Evolutionary conservation across 2,888 invertebrate genomes (phyloP).

Genomic region (Chesias legatella): DNA sequence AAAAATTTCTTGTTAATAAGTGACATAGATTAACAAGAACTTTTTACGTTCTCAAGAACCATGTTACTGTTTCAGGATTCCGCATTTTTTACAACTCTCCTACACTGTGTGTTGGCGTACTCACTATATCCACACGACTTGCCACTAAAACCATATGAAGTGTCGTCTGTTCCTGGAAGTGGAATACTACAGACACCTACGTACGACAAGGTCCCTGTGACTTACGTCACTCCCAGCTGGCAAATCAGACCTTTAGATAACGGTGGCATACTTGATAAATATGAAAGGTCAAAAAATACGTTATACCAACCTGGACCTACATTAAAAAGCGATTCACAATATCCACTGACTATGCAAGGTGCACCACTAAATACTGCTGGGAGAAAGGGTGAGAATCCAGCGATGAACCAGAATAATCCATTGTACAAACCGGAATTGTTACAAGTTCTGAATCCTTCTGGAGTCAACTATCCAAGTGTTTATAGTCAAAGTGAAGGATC

Average conservation of each 20-base stretch:
- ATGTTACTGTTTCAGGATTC: constrained; percentile 8
- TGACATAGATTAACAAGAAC: too few relatives aligned
- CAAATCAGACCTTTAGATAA: background rate
- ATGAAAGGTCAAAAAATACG: background rate
- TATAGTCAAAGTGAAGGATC: background rate
- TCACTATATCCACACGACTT: background rate
- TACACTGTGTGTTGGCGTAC: constrained; percentile 9
- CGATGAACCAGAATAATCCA: too few relatives aligned
- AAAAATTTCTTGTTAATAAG: too few relatives aligned
- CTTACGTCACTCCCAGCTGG: constrained; percentile 1
- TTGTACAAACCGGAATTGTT: too few relatives aligned
- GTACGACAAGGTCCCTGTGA: background rate
- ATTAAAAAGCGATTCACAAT: constrained; percentile 1
- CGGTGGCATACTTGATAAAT: background rate
- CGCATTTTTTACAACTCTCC: constrained; percentile 3
- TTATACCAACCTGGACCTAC: background rate
- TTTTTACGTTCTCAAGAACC: too few relatives aligned
- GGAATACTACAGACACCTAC: constrained; percentile 7
- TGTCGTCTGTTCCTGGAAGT: constrained; percentile 6
- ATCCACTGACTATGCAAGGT: background rate
- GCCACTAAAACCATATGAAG: background rate
- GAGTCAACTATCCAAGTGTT: background rate
- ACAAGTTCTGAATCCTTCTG: too few relatives aligned
- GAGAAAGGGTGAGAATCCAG: too few relatives aligned
- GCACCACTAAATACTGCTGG: too few relatives aligned